Base-by-base conservation (phyloP, 2,888 invertebrate genomes). In the Griposia aprilina region DNA sequence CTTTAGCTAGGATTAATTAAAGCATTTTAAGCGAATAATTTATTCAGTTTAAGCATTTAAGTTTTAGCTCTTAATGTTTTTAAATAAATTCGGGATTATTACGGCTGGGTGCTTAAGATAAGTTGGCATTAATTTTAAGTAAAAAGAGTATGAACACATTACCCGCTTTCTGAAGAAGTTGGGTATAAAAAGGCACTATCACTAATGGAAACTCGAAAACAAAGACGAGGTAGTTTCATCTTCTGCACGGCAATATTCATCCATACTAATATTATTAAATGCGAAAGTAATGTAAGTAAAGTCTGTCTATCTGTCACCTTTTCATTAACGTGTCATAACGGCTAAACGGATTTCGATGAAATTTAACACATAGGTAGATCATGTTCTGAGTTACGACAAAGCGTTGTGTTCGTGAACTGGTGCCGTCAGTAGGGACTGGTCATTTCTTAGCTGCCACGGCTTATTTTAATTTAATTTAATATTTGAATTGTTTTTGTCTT, bases 21-120 rank as follows among this genome's bases (percentile, higher is more conserved):
- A 82, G 57, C 45, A 75, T 83, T 83, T 81, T 59, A 66, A 81
- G 26, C 50, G 77, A 55, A 76, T 70, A 83, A 83, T 81, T 83
- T 76, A 83, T 85, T 70, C 85, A 26, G 65, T 67, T 62, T 20
- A 76, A 83, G 36, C 52, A 74, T 85, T 80, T 67, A 78, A 86
- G 66, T 73, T 80, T 26, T 68, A 55, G 59, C 77, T 74, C 73
- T 74, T 85, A 83, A 85, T 80, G 77, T 80, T 85, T 75, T 81
- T 63, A 76, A 76, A 83, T 83, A 74, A 79, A 79, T 74, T 79
- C 20, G 17, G 66, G 52, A 74, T 82, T 83, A 84, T 83, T 62
- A 72, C 67, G 57, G 30, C 85, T 84, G 68, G 69, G 1, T 52
- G 68, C 30, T 74, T 63, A 50, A 81, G 86, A 82, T 83, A 85